A percentile compares a stretch with the other conserved stretches of the same genome.
Conservation (phyloP, 2,113 vertebrate genomes). For the Ctenodactylus gundi region DNA sequence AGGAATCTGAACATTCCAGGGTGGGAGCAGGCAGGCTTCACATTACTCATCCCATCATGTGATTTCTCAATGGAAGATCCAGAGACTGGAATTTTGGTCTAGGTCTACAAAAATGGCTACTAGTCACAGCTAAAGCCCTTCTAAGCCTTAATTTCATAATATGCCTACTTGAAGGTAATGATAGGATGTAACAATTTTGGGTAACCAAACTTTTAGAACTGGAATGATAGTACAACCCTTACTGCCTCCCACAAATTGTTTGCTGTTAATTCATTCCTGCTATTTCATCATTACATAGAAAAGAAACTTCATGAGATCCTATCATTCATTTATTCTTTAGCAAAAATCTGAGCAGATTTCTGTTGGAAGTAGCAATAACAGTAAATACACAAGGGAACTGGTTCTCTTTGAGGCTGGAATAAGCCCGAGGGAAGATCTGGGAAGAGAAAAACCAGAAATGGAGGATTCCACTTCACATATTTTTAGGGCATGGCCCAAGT, state of each 20-base stretch:
- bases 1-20: conserved; percentile 43
- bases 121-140: neutral
- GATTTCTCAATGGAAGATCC: neutral
- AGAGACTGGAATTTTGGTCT: neutral
- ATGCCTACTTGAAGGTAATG: neutral
- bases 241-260: neutral
- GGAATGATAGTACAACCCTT: neutral
- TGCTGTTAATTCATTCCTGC: neutral
- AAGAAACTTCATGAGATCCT: neutral
- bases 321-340: neutral
- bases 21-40: neutral
- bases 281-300: neutral
- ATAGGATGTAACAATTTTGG: neutral
- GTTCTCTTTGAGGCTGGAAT: neutral
- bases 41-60: neutral
- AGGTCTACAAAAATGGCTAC: neutral
- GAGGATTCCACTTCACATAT: neutral
- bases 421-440: neutral
- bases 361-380: neutral
- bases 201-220: neutral
- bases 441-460: neutral
- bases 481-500: neutral
- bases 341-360: neutral
- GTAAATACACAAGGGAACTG: neutral
- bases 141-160: neutral